Evolutionary conservation across 2,113 vertebrate genomes (phyloP).

Genomic region (Cyprinus carpio): DNA sequence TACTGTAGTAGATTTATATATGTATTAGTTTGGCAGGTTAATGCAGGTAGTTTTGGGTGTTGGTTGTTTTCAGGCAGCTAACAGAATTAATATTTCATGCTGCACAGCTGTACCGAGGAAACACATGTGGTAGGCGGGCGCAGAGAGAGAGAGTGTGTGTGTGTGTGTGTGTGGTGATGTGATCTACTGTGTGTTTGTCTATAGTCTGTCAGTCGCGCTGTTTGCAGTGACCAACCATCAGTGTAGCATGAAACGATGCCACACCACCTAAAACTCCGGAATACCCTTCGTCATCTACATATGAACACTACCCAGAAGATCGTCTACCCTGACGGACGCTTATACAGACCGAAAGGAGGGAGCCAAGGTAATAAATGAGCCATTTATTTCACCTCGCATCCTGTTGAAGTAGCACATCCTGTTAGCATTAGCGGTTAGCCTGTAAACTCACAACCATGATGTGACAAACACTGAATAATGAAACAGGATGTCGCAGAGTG

Average conservation of each 20-base stretch:
- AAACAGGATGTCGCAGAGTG: not conserved
- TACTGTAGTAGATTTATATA: not conserved
- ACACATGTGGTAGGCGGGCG: slow-evolving; percentile 12
- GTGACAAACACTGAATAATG: not conserved
- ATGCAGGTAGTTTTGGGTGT: not conserved
- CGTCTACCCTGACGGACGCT: slow-evolving; percentile 6
- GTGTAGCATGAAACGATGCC: slow-evolving; percentile 38
- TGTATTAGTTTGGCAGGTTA: not conserved
- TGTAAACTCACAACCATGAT: slow-evolving; percentile 19
- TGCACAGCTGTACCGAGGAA: not conserved
- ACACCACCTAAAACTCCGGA: slow-evolving; percentile 11
- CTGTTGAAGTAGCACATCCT: slow-evolving; percentile 31
- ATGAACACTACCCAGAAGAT: not conserved
- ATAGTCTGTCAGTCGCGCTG: slow-evolving; percentile 35
- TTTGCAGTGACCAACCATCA: slow-evolving; percentile 14
- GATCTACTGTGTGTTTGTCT: slow-evolving; percentile 26
- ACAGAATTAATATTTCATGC: not conserved
- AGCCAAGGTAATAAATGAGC: slow-evolving; percentile 10
- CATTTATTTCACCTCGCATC: slow-evolving; percentile 7
- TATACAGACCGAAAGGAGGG: slow-evolving; percentile 27
- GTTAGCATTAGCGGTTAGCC: slow-evolving; percentile 44
- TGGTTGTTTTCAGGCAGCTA: not conserved
- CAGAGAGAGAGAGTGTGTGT: not conserved
- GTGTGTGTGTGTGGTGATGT: not conserved
- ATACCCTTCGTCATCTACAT: slow-evolving; percentile 1